These are phyloP conservation scores for Knipowitschia caucasica DNA, from an alignment of 2,797 vertebrate genomes.

Conservation along the genomic window DNA sequence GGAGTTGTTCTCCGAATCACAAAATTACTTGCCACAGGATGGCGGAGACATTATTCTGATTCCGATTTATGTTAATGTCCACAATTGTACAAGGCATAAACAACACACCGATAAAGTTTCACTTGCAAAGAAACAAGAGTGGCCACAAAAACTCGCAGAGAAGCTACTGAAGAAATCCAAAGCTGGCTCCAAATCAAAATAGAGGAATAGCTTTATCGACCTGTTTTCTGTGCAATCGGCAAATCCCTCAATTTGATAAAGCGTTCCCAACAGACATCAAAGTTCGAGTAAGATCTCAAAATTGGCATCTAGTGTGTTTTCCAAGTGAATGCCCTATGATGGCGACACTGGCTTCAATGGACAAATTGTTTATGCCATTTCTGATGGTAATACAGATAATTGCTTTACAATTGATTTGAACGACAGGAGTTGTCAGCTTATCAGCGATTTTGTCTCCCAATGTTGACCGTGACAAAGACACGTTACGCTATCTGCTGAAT, in stretches of 20 bases:
- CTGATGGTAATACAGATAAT: conserved; percentile 89
- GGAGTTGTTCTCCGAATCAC: conserved; percentile 83
- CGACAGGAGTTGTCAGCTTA: conserved; percentile 82
- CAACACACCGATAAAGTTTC: conserved; percentile 83
- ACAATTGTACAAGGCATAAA: conserved; percentile 87
- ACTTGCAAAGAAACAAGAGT: conserved; percentile 92
- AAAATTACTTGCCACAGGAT: conserved; percentile 94
- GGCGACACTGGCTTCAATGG: conserved; percentile 95
- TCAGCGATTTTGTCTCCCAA: conserved; percentile 88
- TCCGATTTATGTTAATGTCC: conserved; percentile 94
- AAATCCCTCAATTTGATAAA: conserved; percentile 92
- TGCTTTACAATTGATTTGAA: conserved; percentile 90
- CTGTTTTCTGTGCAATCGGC: conserved; percentile 91
- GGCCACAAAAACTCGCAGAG: conserved; percentile 91
- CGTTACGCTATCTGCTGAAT: conserved; percentile 92
- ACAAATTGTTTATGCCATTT: conserved; percentile 88
- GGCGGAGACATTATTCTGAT: conserved; percentile 94
- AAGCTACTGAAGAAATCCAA: conserved; percentile 94
- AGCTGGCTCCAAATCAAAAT: conserved; percentile 83
- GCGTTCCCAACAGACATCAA: conserved; percentile 87
- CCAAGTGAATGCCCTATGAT: conserved; percentile 87
- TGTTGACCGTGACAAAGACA: conserved; percentile 92
- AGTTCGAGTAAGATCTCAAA: conserved; percentile 85
- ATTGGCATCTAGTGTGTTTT: conserved; percentile 83
- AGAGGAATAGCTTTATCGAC: conserved; percentile 92